Percentiles rank a stretch among this genome's conserved stretches.
These are phyloP conservation scores for Ceyx cyanopectus DNA, from an alignment of 2,113 vertebrate species.

Conservation along the genomic window DNA sequence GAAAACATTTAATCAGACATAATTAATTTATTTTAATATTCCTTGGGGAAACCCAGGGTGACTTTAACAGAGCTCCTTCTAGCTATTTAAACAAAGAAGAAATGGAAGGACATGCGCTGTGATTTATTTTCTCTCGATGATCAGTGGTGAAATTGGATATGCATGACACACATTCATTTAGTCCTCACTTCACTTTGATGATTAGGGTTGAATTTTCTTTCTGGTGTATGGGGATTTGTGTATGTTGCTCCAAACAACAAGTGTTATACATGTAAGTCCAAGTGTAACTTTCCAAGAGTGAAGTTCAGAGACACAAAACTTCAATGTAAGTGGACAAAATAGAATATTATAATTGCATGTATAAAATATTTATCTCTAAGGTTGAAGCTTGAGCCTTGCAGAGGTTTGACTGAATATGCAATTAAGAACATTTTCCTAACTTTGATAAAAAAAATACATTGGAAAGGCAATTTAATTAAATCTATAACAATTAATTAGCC, in stretches of 20 bases:
- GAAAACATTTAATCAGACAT: slow-evolving; percentile 34
- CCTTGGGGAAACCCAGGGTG: not conserved
- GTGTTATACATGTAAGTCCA: slow-evolving; percentile 36
- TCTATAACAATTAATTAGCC: slow-evolving; percentile 32
- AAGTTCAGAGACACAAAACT: not conserved
- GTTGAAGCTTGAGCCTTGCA: not conserved
- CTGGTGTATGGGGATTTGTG: slow-evolving; percentile 59
- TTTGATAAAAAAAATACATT: not conserved
- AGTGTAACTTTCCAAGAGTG: slow-evolving; percentile 55
- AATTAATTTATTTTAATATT: slow-evolving; percentile 17
- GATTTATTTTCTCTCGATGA: slow-evolving; percentile 70
- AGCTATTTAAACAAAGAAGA: slow-evolving; percentile 58
- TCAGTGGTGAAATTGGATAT: slow-evolving; percentile 55
- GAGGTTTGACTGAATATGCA: not conserved
- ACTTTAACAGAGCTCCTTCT: not conserved
- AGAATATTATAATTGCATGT: not conserved
- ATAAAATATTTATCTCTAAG: not conserved
- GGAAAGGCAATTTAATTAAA: slow-evolving; percentile 17
- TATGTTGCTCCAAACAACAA: slow-evolving; percentile 52
- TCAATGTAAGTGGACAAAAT: not conserved
- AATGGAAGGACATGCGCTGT: slow-evolving; percentile 31
- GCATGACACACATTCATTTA: slow-evolving; percentile 61
- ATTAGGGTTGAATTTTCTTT: slow-evolving; percentile 68
- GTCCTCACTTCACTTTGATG: slow-evolving; percentile 72
- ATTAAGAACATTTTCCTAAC: not conserved